These are phyloP conservation scores for Pterocles gutturalis DNA, from an alignment of 2,113 vertebrate genomes.

Conservation along the genomic window DNA sequence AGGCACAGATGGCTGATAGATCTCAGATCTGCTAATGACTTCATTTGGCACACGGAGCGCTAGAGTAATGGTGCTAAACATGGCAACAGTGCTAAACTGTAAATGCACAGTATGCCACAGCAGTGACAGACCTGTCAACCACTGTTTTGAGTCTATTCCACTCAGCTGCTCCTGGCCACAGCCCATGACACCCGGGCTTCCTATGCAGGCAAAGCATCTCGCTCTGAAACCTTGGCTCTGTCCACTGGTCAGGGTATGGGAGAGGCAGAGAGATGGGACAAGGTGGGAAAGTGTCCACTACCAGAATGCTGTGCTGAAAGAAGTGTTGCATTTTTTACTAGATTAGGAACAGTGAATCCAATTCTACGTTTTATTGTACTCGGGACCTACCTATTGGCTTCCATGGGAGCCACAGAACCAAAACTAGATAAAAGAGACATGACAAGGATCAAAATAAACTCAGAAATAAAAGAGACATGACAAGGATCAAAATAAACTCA, in stretches of 20 bases:
- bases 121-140: neutral
- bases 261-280: neutral
- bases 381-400: neutral
- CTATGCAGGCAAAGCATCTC: neutral
- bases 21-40: neutral
- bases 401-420: neutral
- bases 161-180: neutral
- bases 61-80: neutral
- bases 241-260: neutral
- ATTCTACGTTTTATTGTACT: neutral
- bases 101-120: neutral
- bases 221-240: neutral
- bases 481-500: neutral
- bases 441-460: neutral
- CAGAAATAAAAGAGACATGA: neutral
- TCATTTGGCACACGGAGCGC: conserved; percentile 5
- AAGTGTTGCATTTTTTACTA: neutral
- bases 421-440: neutral
- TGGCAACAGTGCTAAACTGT: neutral
- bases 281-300: neutral
- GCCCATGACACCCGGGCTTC: neutral
- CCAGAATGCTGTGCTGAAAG: neutral
- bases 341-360: neutral
- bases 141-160: neutral
- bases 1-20: conserved; percentile 24